phyloP scores from a whole-genome alignment of 2,113 vertebrate genomes.

The Acanthisitta chloris region DNA sequence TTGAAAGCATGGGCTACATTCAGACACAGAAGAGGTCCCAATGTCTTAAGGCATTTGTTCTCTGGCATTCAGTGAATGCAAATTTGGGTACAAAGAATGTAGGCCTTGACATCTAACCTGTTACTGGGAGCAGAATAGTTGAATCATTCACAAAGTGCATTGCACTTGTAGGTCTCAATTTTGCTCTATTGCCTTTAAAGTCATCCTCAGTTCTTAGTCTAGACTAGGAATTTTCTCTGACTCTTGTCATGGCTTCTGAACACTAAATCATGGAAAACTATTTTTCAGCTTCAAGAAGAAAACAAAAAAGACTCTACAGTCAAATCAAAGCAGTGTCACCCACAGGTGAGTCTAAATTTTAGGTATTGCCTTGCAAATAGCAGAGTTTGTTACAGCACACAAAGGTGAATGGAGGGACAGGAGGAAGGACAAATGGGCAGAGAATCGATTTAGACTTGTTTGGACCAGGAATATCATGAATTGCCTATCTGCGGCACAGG shows the following conservation, averaged over 20 bases:
- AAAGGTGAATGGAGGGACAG: not conserved
- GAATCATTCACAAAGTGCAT: not conserved
- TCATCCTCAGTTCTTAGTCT: not conserved
- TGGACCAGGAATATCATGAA: not conserved
- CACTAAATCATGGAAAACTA: not conserved
- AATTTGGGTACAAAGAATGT: not conserved
- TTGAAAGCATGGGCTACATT: not conserved
- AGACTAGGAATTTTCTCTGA: not conserved
- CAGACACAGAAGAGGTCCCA: not conserved
- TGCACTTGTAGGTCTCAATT: not conserved
- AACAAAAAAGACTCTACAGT: constrained; percentile 42
- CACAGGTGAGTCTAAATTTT: constrained; percentile 77
- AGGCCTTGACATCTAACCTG: not conserved
- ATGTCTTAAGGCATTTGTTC: not conserved
- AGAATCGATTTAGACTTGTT: not conserved
- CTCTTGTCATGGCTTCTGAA: not conserved
- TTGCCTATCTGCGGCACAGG: not conserved
- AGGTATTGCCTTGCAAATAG: not conserved
- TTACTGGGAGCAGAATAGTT: not conserved
- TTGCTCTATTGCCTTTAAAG: not conserved
- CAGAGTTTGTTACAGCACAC: not conserved
- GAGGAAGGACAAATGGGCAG: not conserved
- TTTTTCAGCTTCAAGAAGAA: constrained; percentile 61
- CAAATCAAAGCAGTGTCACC: constrained; percentile 75
- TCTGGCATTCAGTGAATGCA: not conserved